These are phyloP conservation scores for Axis porcinus DNA, from an alignment of 2,113 vertebrate genomes.

Conservation along the genomic window DNA sequence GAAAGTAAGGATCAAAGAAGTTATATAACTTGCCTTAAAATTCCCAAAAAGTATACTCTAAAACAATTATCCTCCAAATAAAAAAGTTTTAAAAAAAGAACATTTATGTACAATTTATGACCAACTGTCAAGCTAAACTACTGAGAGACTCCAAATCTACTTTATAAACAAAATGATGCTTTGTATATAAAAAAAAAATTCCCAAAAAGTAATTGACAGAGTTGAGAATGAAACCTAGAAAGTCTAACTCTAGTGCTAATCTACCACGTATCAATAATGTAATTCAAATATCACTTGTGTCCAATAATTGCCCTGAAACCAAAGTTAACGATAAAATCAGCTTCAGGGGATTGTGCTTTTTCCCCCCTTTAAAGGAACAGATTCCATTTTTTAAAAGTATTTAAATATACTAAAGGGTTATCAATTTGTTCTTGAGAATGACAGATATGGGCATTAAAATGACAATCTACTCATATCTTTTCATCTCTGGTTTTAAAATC, in stretches of 20 bases:
- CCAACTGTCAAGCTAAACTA: background rate
- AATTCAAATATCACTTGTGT: background rate
- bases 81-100: background rate
- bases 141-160: background rate
- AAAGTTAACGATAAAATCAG: background rate
- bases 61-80: background rate
- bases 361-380: background rate
- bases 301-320: background rate
- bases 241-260: background rate
- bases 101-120: background rate
- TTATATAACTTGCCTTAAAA: background rate
- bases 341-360: background rate
- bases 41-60: background rate
- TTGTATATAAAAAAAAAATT: background rate
- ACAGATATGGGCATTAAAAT: background rate
- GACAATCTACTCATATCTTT: background rate
- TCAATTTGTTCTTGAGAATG: background rate
- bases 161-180: background rate
- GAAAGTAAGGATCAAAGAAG: background rate
- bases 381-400: background rate
- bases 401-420: background rate
- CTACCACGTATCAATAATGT: background rate
- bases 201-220: background rate
- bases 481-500: background rate
- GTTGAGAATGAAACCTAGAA: background rate